Percentiles rank a stretch among this genome's conserved stretches.
Conservation (phyloP, 2,797 vertebrate genomes). For the Thamnophis elegans region DNA sequence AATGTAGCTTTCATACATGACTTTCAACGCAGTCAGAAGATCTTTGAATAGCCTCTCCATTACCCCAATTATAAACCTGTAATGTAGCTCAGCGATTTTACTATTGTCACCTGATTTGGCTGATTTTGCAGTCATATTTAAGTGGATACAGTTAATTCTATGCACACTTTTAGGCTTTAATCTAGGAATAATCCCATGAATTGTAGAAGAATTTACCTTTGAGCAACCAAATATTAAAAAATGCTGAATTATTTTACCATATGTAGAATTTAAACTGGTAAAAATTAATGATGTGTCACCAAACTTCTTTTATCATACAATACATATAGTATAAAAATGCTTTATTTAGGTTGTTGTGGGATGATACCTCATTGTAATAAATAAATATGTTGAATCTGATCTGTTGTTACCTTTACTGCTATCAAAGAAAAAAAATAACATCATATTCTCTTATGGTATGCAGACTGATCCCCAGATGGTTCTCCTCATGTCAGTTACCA, state of each 20-base stretch:
- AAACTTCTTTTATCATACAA: not conserved
- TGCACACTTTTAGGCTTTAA: not conserved
- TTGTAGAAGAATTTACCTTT: not conserved
- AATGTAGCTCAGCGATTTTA: not conserved
- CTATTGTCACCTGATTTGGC: not conserved
- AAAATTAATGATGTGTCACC: not conserved
- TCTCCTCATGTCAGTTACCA: slow-evolving; percentile 45
- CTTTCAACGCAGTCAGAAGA: not conserved
- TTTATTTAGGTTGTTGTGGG: not conserved
- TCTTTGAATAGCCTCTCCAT: not conserved
- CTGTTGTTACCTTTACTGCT: not conserved
- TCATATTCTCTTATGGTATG: not conserved
- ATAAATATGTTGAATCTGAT: not conserved
- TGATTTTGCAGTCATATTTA: not conserved
- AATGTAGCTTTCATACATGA: not conserved
- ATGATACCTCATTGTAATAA: not conserved
- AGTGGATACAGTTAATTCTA: not conserved
- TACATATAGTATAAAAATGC: not conserved
- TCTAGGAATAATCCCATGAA: not conserved
- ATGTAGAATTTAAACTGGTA: not conserved
- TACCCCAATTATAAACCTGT: not conserved
- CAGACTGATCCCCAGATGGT: slow-evolving; percentile 56
- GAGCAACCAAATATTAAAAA: not conserved
- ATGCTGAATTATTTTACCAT: not conserved
- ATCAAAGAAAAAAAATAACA: not conserved